phyloP scores from a whole-genome alignment of 1,140 invertebrate species.

The Dryas iulia region DNA sequence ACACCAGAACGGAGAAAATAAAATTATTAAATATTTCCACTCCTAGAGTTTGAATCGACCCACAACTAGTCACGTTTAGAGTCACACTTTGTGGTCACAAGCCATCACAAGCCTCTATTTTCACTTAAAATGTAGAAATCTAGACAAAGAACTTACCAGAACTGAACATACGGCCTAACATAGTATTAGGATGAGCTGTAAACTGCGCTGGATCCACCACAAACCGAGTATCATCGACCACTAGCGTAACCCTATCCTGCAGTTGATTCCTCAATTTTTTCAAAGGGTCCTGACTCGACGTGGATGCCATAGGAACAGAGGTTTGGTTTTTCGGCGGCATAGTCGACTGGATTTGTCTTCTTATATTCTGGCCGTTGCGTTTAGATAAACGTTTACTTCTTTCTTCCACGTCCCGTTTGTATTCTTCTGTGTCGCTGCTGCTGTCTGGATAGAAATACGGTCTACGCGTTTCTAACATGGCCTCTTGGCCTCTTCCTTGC shows the following conservation, averaged over 20 bases:
- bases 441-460: conserved; percentile 68
- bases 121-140: conserved; percentile 8
- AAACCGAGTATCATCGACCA: conserved; percentile 96
- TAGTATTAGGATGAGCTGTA: conserved; percentile 94
- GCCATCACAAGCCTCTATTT: too few species aligned
- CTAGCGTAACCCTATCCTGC: conserved; percentile 92
- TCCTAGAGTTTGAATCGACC: too few species aligned
- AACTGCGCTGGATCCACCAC: conserved; percentile 95
- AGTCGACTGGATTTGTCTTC: conserved; percentile 45
- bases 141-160: conserved; percentile 81
- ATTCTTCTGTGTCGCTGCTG: conserved; percentile 73
- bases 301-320: conserved; percentile 55
- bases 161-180: conserved; percentile 98
- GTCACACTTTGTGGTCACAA: too few species aligned
- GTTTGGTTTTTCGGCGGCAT: conserved; percentile 60
- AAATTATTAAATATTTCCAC: too few species aligned
- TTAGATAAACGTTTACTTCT: conserved; percentile 67
- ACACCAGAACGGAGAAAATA: too few species aligned
- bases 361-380: conserved; percentile 52
- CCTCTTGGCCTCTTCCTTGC: conserved; percentile 60
- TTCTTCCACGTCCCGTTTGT: conserved; percentile 62
- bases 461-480: conserved; percentile 64
- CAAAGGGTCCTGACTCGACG: conserved; percentile 58
- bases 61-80: too few species aligned
- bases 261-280: conserved; percentile 59